Evolutionary conservation across 2,113 vertebrate species (phyloP), one percentile per base, ranked within the genome.

Genomic region (Megaleporinus macrocephalus): DNA sequence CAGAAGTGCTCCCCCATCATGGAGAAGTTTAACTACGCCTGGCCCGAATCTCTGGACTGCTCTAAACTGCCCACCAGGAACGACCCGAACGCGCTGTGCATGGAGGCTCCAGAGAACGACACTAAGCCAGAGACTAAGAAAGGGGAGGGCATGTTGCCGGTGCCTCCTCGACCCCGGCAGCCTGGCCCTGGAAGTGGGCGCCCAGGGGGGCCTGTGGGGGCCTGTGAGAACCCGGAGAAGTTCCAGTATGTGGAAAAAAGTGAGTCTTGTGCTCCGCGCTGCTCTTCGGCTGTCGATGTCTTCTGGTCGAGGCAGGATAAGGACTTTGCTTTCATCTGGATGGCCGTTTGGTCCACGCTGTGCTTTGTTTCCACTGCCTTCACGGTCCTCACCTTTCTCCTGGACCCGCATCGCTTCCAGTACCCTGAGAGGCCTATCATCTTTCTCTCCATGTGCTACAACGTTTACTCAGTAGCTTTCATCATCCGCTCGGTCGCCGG

Each of bases 381-480:
- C 93, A 99, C 98, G 0, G 97, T 98, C 24, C 94, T 99, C 78
- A 99, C 98, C 87, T 99, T 99, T 90, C 94, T 99, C 71, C 94
- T 99, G 10, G 96, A 99, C 87, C 97, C 98, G 0, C 97, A 96
- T 81, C 96, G 98, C 77, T 99, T 99, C 92, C 98, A 98, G 90
- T 99, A 99, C 89, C 98, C 98, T 0, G 98, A 99, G 93, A 93
- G 98, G 30, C 98, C 98, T 86, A 98, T 99, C 89, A 97, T 99
- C 91, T 99, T 99, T 92, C 96, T 99, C 76, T 98, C 97, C 82
- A 99, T 99, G 98, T 99, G 98, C 92, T 99, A 99, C 93, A 99
- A 98, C 0, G 95, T 99, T 74, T 98, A 99, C 93, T 99, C 97
- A 0, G 93, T 98, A 89, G 98, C 97, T 87, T 99, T 98, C 92